Base-by-base conservation (phyloP, 2,797 vertebrate species). In the Astyanax mexicanus region DNA sequence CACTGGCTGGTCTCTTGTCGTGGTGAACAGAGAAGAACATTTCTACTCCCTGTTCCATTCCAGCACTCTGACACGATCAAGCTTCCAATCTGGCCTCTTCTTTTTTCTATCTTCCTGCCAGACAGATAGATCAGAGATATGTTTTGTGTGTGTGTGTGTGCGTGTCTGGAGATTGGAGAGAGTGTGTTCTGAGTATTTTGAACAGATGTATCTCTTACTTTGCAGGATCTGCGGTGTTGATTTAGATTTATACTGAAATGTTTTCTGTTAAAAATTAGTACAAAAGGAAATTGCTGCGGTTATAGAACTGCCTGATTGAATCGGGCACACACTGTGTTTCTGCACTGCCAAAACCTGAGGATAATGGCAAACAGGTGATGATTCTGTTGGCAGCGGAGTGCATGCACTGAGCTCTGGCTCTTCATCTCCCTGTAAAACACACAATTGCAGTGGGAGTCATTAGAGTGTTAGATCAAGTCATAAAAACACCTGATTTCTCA, bases 401-500 rank as follows among this genome's bases (percentile, higher is more conserved):
- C 19, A 62, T 13, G 54, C 32, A 4, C 21, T 45, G 21, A 25
- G 51, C 25, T 67, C 42, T 73, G 25, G 37, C 37, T 62, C 60
- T 42, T 62, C 35, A 15, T 40, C 35, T 61, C 35, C 8, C 21
- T 62, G 19, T 23, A 62, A 15, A 62, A 62, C 37, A 62, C 38
- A 42, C 37, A 7, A 23, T 62, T 40, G 60, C 37, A 6, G 10
- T 62, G 60, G 37, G 37, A 62, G 60, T 62, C 37, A 57, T 42
- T 32, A 61, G 42, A 9, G 47, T 62, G 37, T 62, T 42, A 62
- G 13, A 62, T 23, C 37, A 40, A 62, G 38, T 23, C 38, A 19
- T 62, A 42, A 62, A 62, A 62, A 62, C 60, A 62, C 38, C 27
- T 57, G 60, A 74, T 62, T 71, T 19, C 58, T 72, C 19, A 61